phyloP scores from a whole-genome alignment of 35 echinoderm and acorn worm species.

The Diadema setosum region DNA sequence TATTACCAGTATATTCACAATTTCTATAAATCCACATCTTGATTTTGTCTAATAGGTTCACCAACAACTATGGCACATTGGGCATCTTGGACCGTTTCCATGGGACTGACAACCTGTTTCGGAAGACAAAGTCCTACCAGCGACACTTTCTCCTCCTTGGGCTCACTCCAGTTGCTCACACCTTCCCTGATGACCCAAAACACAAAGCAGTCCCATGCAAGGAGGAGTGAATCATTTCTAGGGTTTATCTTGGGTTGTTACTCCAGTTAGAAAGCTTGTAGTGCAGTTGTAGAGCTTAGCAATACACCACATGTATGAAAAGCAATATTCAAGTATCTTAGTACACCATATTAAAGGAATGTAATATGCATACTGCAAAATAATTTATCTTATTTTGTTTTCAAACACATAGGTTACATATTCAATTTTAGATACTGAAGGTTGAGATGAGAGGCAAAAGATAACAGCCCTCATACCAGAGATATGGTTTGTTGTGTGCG shows the following conservation, averaged over 20 bases:
- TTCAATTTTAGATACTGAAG: too few species aligned
- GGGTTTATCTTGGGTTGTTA: not conserved
- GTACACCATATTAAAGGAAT: too few species aligned
- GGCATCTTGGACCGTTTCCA: constrained; percentile 92
- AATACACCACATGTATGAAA: not conserved
- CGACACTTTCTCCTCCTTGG: constrained; percentile 73
- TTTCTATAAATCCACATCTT: not conserved
- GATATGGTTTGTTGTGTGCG: too few species aligned
- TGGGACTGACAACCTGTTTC: constrained; percentile 89
- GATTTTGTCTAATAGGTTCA: constrained; percentile 64
- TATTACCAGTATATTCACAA: too few species aligned
- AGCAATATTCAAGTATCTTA: not conserved
- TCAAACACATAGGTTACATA: not conserved
- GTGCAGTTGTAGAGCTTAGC: not conserved
- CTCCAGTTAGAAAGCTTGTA: not conserved
- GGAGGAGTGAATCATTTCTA: not conserved
- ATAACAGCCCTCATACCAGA: too few species aligned
- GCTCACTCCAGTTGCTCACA: constrained; percentile 56
- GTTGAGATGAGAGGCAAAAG: too few species aligned
- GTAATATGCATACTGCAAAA: not conserved
- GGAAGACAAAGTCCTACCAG: constrained; percentile 74
- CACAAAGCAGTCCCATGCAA: not conserved
- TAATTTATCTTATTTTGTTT: not conserved
- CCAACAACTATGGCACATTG: constrained; percentile 85
- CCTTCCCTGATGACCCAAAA: constrained; percentile 69